A percentile compares a stretch with the other conserved stretches of the same genome.
Evolutionary conservation across 2,113 vertebrate species (phyloP).

Genomic region (Sinocyclocheilus grahami): DNA sequence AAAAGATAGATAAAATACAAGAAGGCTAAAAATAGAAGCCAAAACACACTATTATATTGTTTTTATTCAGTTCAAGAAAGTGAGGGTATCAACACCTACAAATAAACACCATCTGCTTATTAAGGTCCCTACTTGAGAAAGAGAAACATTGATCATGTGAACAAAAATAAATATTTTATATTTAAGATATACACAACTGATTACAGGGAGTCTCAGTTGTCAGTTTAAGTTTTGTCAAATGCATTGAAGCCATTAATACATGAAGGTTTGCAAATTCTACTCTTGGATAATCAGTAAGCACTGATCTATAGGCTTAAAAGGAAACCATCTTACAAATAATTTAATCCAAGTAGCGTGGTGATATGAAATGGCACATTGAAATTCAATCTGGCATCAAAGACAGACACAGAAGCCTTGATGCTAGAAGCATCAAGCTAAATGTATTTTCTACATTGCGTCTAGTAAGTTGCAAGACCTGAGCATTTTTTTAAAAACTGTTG

Average conservation of each 20-base stretch:
- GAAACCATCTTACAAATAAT: slow-evolving; percentile 48
- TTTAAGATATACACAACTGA: slow-evolving; percentile 61
- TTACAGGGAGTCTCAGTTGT: slow-evolving; percentile 53
- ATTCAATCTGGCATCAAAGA: slow-evolving; percentile 51
- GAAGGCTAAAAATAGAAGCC: not conserved
- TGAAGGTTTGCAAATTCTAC: slow-evolving; percentile 49
- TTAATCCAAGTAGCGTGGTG: slow-evolving; percentile 43
- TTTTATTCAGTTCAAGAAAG: slow-evolving; percentile 60
- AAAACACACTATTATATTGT: slow-evolving; percentile 41
- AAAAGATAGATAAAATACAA: slow-evolving; percentile 6
- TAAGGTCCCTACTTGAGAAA: slow-evolving; percentile 58
- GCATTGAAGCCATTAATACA: slow-evolving; percentile 48
- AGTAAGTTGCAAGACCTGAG: slow-evolving; percentile 71
- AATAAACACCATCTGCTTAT: slow-evolving; percentile 59
- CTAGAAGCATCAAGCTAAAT: slow-evolving; percentile 50
- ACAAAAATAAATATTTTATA: slow-evolving; percentile 64
- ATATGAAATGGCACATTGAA: slow-evolving; percentile 62
- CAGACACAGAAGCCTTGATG: slow-evolving; percentile 46
- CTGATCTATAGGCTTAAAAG: slow-evolving; percentile 55
- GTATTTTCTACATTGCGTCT: slow-evolving; percentile 50
- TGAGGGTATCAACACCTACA: slow-evolving; percentile 60
- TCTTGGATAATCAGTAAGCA: slow-evolving; percentile 52
- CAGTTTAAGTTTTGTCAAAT: slow-evolving; percentile 33
- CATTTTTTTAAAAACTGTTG: slow-evolving; percentile 51
- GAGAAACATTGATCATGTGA: slow-evolving; percentile 58